phyloP scores from a whole-genome alignment of 2,797 vertebrate species.

The Microcaecilia unicolor region DNA sequence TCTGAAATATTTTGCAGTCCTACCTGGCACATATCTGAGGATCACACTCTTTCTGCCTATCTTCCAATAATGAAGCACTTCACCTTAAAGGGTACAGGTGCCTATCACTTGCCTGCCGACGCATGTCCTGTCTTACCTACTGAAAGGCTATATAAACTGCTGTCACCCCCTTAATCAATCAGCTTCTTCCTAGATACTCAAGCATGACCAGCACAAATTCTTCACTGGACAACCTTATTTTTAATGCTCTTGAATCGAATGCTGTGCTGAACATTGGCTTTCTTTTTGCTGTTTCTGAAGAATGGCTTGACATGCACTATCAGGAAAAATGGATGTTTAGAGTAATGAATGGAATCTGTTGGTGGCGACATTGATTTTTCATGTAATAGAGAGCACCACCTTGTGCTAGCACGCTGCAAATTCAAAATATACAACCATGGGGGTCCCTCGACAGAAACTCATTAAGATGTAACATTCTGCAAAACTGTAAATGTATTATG shows the following conservation, averaged over 20 bases:
- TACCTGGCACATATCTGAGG: too few relatives aligned
- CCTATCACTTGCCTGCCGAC: neutral
- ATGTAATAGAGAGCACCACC: conserved; percentile 12
- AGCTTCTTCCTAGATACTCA: neutral
- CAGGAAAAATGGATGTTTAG: conserved; percentile 33
- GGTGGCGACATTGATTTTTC: conserved; percentile 24
- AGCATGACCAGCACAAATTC: too few relatives aligned
- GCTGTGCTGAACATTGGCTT: too few relatives aligned
- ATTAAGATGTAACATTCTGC: conserved; percentile 8
- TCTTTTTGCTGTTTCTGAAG: conserved; percentile 18
- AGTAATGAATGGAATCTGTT: conserved; percentile 22
- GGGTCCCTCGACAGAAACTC: conserved; percentile 8
- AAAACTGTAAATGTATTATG: neutral
- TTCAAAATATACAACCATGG: conserved; percentile 19
- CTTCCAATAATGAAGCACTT: too few relatives aligned
- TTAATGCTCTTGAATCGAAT: too few relatives aligned
- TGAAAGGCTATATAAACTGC: neutral
- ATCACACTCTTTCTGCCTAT: too few relatives aligned
- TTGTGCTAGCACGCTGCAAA: conserved; percentile 5
- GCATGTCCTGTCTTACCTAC: neutral
- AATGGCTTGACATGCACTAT: conserved; percentile 16
- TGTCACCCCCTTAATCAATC: neutral
- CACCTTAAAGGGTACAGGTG: too few relatives aligned
- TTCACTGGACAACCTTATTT: too few relatives aligned
- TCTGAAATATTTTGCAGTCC: too few relatives aligned